These are phyloP conservation scores for Spizaetus ornatus DNA, from an alignment of 2,113 vertebrate genomes.

Conservation along the genomic window DNA sequence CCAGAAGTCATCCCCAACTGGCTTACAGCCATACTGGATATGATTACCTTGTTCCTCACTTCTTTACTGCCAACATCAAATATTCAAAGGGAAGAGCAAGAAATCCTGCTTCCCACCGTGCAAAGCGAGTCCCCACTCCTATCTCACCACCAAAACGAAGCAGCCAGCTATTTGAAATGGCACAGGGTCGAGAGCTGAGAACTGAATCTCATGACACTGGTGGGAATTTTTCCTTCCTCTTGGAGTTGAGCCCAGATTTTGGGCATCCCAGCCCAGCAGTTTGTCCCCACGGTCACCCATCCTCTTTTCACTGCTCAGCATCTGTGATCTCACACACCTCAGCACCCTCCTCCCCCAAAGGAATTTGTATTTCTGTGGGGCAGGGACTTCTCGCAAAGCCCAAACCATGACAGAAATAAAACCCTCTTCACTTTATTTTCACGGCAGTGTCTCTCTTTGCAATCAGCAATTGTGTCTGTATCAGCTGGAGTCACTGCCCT, in stretches of 20 bases:
- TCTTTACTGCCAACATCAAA: neutral
- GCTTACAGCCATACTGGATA: neutral
- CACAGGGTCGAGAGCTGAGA: neutral
- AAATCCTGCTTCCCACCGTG: neutral
- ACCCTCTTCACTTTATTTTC: neutral
- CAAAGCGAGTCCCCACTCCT: neutral
- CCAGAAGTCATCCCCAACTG: neutral
- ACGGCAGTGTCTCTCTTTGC: neutral
- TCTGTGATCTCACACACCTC: neutral
- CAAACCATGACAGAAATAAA: neutral
- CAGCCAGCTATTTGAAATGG: neutral
- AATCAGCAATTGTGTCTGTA: constrained; percentile 20
- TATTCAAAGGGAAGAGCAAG: neutral
- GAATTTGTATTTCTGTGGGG: neutral
- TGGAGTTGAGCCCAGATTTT: neutral
- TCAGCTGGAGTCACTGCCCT: constrained; percentile 34
- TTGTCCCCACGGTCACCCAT: neutral
- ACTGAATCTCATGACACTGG: neutral
- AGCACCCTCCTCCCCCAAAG: neutral
- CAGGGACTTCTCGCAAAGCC: neutral
- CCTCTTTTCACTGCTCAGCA: neutral
- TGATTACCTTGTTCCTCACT: neutral
- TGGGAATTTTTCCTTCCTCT: neutral
- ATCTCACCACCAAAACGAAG: neutral
- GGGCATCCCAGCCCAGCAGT: neutral